These are phyloP conservation scores for Caenorhabditis sinica DNA, from an alignment of 2,888 invertebrate species.

Conservation along the genomic window DNA sequence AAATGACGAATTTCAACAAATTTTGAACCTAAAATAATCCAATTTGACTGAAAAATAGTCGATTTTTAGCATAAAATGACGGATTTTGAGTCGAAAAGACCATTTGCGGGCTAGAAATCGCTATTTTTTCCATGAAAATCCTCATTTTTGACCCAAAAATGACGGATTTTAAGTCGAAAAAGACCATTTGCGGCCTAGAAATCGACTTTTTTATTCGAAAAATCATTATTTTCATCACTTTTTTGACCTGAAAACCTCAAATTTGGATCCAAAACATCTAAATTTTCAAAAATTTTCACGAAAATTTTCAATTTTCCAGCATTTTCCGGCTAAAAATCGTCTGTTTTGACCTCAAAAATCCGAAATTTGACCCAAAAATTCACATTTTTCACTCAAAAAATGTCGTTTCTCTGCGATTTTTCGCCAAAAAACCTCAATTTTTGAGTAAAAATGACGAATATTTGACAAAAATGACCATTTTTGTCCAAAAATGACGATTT, in stretches of 20 bases:
- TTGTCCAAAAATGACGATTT: too few relatives aligned
- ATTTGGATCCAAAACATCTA: not conserved
- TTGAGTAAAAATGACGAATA: too few relatives aligned
- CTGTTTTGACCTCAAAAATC: not conserved
- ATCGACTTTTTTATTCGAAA: not conserved
- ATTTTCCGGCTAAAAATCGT: not conserved
- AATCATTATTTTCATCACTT: not conserved
- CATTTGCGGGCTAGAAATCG: not conserved
- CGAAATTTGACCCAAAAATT: too few relatives aligned
- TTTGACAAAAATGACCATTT: too few relatives aligned
- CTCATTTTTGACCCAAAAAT: not conserved
- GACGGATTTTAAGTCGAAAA: not conserved
- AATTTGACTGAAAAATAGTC: not conserved
- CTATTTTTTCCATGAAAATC: not conserved
- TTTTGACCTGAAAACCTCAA: not conserved
- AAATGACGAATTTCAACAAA: too few relatives aligned
- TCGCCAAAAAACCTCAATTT: not conserved
- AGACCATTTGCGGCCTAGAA: not conserved
- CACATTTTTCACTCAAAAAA: not conserved
- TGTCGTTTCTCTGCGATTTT: not conserved
- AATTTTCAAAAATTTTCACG: not conserved
- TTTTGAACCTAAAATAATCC: too few relatives aligned
- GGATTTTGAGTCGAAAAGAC: not conserved
- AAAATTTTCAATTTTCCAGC: not conserved
- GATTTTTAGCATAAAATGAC: not conserved